Evolutionary conservation across 2,888 invertebrate species (phyloP), one percentile per base, ranked within the genome.

Genomic region (Thymelicus acteon): DNA sequence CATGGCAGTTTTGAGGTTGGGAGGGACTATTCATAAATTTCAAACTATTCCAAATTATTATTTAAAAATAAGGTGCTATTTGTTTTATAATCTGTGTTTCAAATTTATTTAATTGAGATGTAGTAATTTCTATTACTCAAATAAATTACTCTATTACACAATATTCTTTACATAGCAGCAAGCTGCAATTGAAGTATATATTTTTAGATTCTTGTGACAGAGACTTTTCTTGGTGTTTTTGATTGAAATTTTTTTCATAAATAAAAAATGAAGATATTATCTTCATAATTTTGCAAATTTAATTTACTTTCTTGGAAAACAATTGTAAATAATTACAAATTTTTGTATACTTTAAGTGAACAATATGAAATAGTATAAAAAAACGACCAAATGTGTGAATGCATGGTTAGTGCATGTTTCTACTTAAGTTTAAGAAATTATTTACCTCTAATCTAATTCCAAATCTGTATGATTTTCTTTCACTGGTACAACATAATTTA

Each of bases 121-220:
- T n/a, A n/a, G n/a, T n/a, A n/a, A n/a, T n/a, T n/a, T n/a, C n/a
- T n/a, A n/a, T n/a, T n/a, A n/a, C n/a, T n/a, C n/a, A n/a, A n/a
- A 15, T 19, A 13, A 7, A 19, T 7, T 52, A 6, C 12, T 44
- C 44, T 12, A 12, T 44, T 12, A 44, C 12, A 12, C 0, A 31
- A 5, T 19, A 19, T 31, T 31, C 31, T 31, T 31, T 31, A 31
- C 44, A 44, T 15, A 19, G 13, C 19, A 52, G 52, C 7, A 52
- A 52, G 19, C 10, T 10, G 44, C 10, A 54, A 19, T 1, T 7
- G 2, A 12, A 24, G 54, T 54, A 52, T 24, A n/a, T n/a, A n/a
- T 54, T 24, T 54, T 24, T 54, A 24, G 54, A 54, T 31, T 24
- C 54, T 52, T 52, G 52, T 52, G 54, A 54, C 54, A 54, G 54